A percentile compares a stretch with the other conserved stretches of the same genome.
phyloP scores from a whole-genome alignment of 2,797 vertebrate species.

The Triplophysa bombifrons region DNA sequence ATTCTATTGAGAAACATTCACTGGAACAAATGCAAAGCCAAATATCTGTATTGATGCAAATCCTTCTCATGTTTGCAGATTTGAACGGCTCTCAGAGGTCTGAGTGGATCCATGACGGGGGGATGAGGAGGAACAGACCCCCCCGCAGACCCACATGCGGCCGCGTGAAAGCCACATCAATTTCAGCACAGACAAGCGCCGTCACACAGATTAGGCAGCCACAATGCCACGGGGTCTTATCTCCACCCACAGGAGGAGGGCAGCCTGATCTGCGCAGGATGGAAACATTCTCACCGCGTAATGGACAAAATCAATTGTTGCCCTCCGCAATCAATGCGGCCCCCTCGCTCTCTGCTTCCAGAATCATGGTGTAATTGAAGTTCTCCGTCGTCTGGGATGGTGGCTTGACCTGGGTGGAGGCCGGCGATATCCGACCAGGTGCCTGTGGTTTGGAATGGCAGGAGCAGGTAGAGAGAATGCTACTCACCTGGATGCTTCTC shows the following conservation, averaged over 20 bases:
- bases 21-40: conserved; percentile 67
- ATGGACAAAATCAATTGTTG: conserved; percentile 99
- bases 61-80: conserved; percentile 76
- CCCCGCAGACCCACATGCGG: conserved; percentile 90
- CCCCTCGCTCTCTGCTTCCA: conserved; percentile 98
- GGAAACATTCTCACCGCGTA: conserved; percentile 99
- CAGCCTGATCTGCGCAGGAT: conserved; percentile 98
- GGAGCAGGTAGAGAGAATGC: conserved; percentile 36
- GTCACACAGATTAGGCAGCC: conserved; percentile 99
- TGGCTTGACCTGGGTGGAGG: conserved; percentile 98
- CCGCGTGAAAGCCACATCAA: conserved; percentile 99
- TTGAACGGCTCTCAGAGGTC: conserved; percentile 76
- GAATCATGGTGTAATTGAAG: conserved; percentile 99
- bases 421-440: conserved; percentile 92
- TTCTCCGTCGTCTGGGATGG: conserved; percentile 97
- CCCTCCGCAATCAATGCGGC: conserved; percentile 99
- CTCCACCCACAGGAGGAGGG: conserved; percentile 99
- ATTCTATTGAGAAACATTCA: conserved; percentile 58
- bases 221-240: conserved; percentile 98
- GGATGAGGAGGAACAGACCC: conserved; percentile 76
- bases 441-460: conserved; percentile 90
- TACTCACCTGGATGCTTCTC: conserved; percentile 45
- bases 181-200: conserved; percentile 98
- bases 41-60: conserved; percentile 82
- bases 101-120: conserved; percentile 78